Conservation (phyloP, 1,140 invertebrate genomes). For the Agrilus planipennis region DNA sequence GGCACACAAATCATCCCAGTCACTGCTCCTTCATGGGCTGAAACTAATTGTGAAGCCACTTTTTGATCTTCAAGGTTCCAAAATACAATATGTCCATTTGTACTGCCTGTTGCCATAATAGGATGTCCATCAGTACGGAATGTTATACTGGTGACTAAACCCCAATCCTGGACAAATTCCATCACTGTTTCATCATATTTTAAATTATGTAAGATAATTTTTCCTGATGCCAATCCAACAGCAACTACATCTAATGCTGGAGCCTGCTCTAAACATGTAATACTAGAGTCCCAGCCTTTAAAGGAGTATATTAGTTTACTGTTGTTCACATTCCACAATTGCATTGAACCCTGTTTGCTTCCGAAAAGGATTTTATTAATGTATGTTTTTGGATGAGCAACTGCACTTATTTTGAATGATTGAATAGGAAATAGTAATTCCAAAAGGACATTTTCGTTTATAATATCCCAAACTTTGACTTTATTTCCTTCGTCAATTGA, state of each 20-base stretch:
- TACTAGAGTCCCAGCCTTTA: constrained; percentile 56
- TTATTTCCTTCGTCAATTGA: constrained; percentile 70
- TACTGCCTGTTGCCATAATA: constrained; percentile 71
- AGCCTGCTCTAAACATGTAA: constrained; percentile 67
- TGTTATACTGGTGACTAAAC: constrained; percentile 67
- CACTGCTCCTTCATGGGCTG: constrained; percentile 64
- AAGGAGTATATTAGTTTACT: constrained; percentile 72
- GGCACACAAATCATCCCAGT: constrained; percentile 71
- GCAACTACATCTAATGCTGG: constrained; percentile 86
- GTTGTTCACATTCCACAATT: constrained; percentile 83
- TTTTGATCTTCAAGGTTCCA: constrained; percentile 87
- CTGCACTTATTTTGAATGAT: constrained; percentile 61
- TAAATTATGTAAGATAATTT: constrained; percentile 81
- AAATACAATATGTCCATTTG: constrained; percentile 71
- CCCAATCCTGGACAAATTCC: constrained; percentile 86
- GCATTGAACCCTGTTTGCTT: constrained; percentile 74
- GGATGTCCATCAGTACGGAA: constrained; percentile 81
- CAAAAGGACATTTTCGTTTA: constrained; percentile 51
- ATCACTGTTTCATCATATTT: constrained; percentile 76
- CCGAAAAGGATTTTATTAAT: constrained; percentile 91
- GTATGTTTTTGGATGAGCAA: constrained; percentile 86
- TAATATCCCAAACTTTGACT: constrained; percentile 77
- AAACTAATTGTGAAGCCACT: constrained; percentile 59
- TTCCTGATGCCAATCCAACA: constrained; percentile 70
- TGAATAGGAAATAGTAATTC: constrained; percentile 60